phyloP scores from a whole-genome alignment of 2,113 vertebrate species.

The Phaethornis superciliosus region DNA sequence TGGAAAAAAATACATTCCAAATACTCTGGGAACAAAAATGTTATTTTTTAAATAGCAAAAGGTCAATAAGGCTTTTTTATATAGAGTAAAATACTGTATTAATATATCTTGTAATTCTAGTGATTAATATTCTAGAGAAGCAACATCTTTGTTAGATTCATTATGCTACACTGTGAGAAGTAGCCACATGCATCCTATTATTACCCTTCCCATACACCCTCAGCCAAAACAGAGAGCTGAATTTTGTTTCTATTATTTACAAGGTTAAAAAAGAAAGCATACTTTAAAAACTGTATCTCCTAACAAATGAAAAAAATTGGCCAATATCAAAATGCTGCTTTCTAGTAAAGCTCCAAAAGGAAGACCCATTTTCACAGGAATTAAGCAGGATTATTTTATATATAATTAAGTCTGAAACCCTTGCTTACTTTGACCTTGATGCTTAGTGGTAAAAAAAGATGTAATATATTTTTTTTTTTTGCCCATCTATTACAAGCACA shows the following conservation, averaged over 20 bases:
- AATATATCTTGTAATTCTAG: neutral
- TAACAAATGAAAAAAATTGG: neutral
- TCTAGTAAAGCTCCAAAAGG: neutral
- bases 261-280: neutral
- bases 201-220: neutral
- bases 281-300: neutral
- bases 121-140: neutral
- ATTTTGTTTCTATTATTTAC: neutral
- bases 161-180: neutral
- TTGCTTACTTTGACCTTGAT: conserved; percentile 25
- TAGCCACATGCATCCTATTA: neutral
- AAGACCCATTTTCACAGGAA: neutral
- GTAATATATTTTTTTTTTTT: neutral
- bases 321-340: neutral
- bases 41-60: neutral
- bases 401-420: neutral
- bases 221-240: neutral
- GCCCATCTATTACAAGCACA: neutral
- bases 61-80: neutral
- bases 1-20: neutral
- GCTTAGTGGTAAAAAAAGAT: conserved; percentile 4
- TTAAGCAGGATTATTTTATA: neutral
- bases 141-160: neutral
- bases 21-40: neutral
- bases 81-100: neutral